Evolutionary conservation across 2,888 invertebrate species (phyloP).

Genomic region (Pyrocoelia pectoralis): DNA sequence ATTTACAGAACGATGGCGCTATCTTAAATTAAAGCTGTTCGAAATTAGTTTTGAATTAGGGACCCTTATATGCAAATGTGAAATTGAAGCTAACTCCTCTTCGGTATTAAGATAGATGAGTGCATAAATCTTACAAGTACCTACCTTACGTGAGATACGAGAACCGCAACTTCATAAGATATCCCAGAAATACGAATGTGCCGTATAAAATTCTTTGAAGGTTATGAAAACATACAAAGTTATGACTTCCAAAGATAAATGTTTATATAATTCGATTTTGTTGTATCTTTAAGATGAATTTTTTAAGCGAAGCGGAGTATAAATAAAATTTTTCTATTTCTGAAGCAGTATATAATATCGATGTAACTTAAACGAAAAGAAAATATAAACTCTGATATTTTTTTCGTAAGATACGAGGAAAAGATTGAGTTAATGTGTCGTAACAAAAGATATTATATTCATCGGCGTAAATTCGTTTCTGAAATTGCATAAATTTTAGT

Average conservation of each 20-base stretch:
- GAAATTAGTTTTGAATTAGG: neutral
- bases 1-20: too few relatives aligned
- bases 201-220: neutral
- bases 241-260: neutral
- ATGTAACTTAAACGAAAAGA: too few relatives aligned
- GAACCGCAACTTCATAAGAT: conserved; percentile 24
- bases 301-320: neutral
- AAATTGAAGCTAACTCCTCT: conserved; percentile 25
- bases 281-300: neutral
- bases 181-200: conserved; percentile 10
- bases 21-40: too few relatives aligned
- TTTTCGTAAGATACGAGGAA: too few relatives aligned
- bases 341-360: too few relatives aligned
- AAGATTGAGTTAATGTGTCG: too few relatives aligned
- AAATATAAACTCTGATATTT: too few relatives aligned
- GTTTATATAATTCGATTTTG: neutral
- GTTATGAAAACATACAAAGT: conserved; percentile 1
- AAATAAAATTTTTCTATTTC: neutral
- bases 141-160: conserved; percentile 25
- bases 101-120: conserved; percentile 30
- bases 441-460: too few relatives aligned
- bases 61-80: conserved; percentile 6
- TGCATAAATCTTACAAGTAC: conserved; percentile 26
- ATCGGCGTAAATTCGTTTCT: too few relatives aligned
- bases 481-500: too few relatives aligned